Conservation (phyloP, 2,888 invertebrate genomes). For the Neelides folsomi region DNA sequence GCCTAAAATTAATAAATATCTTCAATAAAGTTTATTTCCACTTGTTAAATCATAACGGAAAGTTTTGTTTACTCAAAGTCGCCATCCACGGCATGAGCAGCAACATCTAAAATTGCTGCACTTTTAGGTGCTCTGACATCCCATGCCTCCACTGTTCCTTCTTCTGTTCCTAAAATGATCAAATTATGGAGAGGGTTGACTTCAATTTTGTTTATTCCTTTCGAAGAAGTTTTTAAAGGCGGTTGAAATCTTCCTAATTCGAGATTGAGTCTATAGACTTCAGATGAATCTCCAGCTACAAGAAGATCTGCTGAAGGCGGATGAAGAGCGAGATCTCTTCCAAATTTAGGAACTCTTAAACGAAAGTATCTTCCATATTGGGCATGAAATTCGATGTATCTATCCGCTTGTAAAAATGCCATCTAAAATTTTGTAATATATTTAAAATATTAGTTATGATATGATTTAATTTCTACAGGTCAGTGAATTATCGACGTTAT, state of each 20-base stretch:
- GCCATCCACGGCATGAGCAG: slow-evolving; percentile 48
- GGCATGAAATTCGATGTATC: slow-evolving; percentile 90
- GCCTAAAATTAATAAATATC: slow-evolving; percentile 39
- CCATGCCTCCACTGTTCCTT: slow-evolving; percentile 92
- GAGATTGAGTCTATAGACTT: slow-evolving; percentile 86
- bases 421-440: no score
- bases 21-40: no score
- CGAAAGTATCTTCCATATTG: slow-evolving; percentile 83
- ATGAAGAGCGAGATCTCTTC: slow-evolving; percentile 85
- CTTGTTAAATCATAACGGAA: slow-evolving; percentile 1
- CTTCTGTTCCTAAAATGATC: slow-evolving; percentile 69
- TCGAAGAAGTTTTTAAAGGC: slow-evolving; percentile 61
- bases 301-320: slow-evolving; percentile 79
- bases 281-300: slow-evolving; percentile 69
- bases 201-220: slow-evolving; percentile 65
- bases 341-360: slow-evolving; percentile 84
- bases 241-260: slow-evolving; percentile 89
- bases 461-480: no score
- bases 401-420: slow-evolving; percentile 74
- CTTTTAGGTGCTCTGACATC: slow-evolving; percentile 70
- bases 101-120: slow-evolving; percentile 74
- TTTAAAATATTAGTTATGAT: no score
- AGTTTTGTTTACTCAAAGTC: slow-evolving; percentile 43
- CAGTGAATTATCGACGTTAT: no score
- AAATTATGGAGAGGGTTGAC: slow-evolving; percentile 81